phyloP scores from a whole-genome alignment of 1,140 invertebrate genomes.

The Gryllus bimaculatus region DNA sequence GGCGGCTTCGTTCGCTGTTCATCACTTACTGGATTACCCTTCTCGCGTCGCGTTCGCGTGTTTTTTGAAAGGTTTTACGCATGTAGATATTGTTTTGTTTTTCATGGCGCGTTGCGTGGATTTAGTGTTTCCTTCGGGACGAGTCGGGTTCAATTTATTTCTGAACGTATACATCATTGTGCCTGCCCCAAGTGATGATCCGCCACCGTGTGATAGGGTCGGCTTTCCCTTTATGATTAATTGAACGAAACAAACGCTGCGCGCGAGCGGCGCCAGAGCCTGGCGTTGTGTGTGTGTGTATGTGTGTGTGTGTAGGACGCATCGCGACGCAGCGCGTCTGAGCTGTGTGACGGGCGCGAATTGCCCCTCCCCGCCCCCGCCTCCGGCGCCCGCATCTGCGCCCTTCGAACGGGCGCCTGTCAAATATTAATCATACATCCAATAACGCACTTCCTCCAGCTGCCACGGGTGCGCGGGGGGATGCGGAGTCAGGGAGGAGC shows the following conservation, averaged over 20 bases:
- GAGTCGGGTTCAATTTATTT: constrained; percentile 1
- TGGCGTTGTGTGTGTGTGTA: neutral
- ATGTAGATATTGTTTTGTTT: constrained; percentile 2
- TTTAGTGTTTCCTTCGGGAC: neutral
- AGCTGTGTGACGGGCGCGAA: neutral
- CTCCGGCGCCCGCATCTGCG: neutral
- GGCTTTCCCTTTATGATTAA: constrained; percentile 2
- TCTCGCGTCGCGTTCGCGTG: neutral
- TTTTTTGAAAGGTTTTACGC: neutral
- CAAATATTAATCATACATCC: neutral
- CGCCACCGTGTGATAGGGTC: neutral
- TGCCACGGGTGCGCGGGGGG: too few relatives aligned
- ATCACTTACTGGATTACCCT: constrained; percentile 1
- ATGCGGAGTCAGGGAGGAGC: too few relatives aligned
- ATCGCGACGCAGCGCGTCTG: neutral
- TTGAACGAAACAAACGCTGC: neutral
- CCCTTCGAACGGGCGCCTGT: neutral
- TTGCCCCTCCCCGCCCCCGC: neutral
- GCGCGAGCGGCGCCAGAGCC: too few relatives aligned
- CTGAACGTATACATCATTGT: constrained; percentile 1
- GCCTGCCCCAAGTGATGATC: neutral
- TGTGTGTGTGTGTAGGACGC: neutral
- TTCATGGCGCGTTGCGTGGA: constrained; percentile 2
- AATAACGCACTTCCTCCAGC: neutral
- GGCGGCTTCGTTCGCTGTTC: neutral